Evolutionary conservation across 2,113 vertebrate species (phyloP).

Genomic region (Macrotis lagotis): DNA sequence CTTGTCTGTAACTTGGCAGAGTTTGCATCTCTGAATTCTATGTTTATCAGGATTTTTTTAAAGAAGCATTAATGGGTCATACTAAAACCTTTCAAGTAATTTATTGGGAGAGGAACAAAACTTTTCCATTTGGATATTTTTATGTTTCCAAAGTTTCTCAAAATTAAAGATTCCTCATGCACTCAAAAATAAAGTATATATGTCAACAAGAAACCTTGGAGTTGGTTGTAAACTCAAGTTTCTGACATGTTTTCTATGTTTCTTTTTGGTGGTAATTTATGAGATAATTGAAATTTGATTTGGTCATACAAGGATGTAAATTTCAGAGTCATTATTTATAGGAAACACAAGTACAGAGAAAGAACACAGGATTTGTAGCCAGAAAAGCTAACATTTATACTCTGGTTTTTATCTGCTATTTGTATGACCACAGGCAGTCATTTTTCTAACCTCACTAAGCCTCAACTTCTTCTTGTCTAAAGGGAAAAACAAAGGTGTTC

Average conservation of each 20-base stretch:
- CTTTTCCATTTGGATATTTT: conserved; percentile 39
- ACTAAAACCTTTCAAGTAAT: conserved; percentile 49
- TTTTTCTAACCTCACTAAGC: background rate
- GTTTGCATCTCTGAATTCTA: conserved; percentile 25
- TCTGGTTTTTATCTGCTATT: background rate
- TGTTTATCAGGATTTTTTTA: conserved; percentile 38
- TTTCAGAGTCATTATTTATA: background rate
- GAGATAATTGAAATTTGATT: background rate
- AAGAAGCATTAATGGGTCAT: conserved; percentile 38
- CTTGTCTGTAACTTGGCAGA: conserved; percentile 26
- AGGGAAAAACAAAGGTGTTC: background rate
- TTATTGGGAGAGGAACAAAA: conserved; percentile 47
- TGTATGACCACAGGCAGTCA: background rate
- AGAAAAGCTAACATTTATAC: background rate
- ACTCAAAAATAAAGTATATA: conserved; percentile 31
- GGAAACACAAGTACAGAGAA: background rate
- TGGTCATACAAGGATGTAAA: background rate
- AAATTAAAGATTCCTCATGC: conserved; percentile 25
- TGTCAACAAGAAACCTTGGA: conserved; percentile 16
- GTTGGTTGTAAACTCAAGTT: background rate
- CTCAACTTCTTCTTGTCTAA: background rate
- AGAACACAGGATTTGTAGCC: background rate
- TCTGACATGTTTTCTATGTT: background rate
- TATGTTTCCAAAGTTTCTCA: conserved; percentile 17
- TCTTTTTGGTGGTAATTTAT: background rate